Percentiles rank a stretch among this genome's conserved stretches.
Evolutionary conservation across 2,113 vertebrate genomes (phyloP).

Genomic region (Furnarius figulus): DNA sequence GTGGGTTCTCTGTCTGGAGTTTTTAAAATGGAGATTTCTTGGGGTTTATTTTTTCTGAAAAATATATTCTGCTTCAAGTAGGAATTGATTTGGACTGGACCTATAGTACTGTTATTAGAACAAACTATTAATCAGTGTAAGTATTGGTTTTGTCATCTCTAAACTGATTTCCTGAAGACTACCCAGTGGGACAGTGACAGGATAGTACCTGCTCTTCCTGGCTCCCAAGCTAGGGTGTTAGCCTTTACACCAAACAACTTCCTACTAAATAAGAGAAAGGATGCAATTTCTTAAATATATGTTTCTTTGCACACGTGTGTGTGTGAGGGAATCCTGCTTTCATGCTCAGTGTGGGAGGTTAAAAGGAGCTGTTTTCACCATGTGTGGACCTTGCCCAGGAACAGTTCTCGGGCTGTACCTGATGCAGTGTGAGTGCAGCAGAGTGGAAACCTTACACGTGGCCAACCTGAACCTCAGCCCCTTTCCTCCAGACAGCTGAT

Average conservation of each 20-base stretch:
- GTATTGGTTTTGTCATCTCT: not conserved
- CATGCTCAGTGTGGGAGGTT: not conserved
- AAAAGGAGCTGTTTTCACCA: not conserved
- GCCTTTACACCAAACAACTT: not conserved
- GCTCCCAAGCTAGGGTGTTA: not conserved
- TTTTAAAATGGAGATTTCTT: not conserved
- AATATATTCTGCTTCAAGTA: not conserved
- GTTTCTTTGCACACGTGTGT: rapidly evolving
- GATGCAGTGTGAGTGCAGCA: not conserved
- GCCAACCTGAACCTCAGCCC: not conserved
- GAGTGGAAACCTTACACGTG: rapidly evolving
- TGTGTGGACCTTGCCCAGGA: not conserved
- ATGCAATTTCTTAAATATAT: not conserved
- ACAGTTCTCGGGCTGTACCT: not conserved
- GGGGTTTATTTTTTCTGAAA: not conserved
- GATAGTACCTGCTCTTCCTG: not conserved
- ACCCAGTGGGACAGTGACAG: not conserved
- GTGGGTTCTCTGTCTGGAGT: not conserved
- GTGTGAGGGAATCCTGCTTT: not conserved
- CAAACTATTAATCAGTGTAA: not conserved
- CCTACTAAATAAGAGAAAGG: not conserved
- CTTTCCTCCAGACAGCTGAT: not conserved
- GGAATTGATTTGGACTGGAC: not conserved
- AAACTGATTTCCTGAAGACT: not conserved
- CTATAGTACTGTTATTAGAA: not conserved